Base-by-base conservation (phyloP, 2,113 vertebrate genomes). In the Ia io region DNA sequence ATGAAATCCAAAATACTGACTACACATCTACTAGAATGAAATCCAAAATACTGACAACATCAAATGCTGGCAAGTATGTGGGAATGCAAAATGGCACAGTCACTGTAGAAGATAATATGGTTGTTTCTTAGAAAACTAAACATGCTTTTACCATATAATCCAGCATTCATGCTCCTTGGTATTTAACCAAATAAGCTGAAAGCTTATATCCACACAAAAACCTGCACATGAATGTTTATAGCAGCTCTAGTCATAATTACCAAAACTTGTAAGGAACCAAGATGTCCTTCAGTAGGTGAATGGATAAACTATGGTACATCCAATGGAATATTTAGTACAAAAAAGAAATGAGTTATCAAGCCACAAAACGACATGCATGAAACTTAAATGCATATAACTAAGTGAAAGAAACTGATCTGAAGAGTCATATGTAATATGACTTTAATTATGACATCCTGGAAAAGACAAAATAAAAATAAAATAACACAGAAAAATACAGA, bases 121-220 rank as follows among this genome's bases (percentile, higher is more conserved):
- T n/a, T 71, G 82, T 76, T 77, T 95, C 47, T 82, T 53, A 70
- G 13, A 92, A 93, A 87, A 86, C 61, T 91, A 90, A 95, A 95
- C 40, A 89, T 63, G 40, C 37, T 91, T 95, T 90, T 42, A 85
- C 9, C 23, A 79, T 61, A 76, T 67, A 25, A 88, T 42, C 37
- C 6, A 74, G 47, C 12, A 86, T 78, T 79, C 32, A n/a, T 14
- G 35, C 28, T 84, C 73, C 61, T 56, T 65, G 56, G 28, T 70
- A 85, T 85, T 76, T 93, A 86, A 40, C 70, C 42, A 82, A 61
- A 32, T 59, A 91, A 82, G 20, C 20, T 79, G 17, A 91, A 95
- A 96, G 90, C 20, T 47, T 70, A 37, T 18, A 12, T 69, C 17
- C 47, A 78, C 28, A 90, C 25, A 80, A 87, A 93, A 88, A 61